Conservation (phyloP, 1,140 invertebrate species). For the Oryctes rhinoceros region DNA sequence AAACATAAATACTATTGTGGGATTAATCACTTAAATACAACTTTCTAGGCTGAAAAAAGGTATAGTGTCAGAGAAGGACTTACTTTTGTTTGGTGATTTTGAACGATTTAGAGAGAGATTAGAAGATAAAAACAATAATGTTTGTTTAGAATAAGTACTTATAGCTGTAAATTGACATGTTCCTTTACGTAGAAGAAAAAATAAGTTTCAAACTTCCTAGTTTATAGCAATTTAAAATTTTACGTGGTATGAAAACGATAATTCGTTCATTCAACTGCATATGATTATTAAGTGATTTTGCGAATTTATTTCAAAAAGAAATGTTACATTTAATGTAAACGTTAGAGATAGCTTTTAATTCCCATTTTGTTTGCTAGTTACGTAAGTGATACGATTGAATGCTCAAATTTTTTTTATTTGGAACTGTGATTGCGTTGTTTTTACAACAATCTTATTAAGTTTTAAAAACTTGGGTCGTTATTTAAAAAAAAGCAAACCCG, state of each 20-base stretch:
- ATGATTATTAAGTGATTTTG: neutral
- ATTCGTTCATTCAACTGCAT: neutral
- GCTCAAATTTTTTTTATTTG: constrained; percentile 26
- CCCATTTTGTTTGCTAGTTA: neutral
- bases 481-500: neutral
- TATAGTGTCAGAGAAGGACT: too few species aligned
- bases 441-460: constrained; percentile 11
- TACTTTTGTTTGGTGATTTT: too few species aligned
- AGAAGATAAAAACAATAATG: too few species aligned
- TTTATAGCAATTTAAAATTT: too few species aligned
- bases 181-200: neutral
- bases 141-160: too few species aligned
- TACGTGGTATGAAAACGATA: too few species aligned
- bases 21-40: too few species aligned
- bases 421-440: constrained; percentile 37
- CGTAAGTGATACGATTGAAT: neutral
- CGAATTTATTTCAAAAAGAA: neutral
- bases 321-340: neutral
- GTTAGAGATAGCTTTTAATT: neutral
- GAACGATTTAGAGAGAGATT: too few species aligned
- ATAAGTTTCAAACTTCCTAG: neutral
- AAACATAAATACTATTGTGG: too few species aligned
- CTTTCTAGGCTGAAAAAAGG: too few species aligned
- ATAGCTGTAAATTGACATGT: neutral
- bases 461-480: constrained; percentile 5